Percentiles rank a stretch among this genome's conserved stretches.
phyloP scores from a whole-genome alignment of 2,888 invertebrate genomes.

The Torymus tubicola region DNA sequence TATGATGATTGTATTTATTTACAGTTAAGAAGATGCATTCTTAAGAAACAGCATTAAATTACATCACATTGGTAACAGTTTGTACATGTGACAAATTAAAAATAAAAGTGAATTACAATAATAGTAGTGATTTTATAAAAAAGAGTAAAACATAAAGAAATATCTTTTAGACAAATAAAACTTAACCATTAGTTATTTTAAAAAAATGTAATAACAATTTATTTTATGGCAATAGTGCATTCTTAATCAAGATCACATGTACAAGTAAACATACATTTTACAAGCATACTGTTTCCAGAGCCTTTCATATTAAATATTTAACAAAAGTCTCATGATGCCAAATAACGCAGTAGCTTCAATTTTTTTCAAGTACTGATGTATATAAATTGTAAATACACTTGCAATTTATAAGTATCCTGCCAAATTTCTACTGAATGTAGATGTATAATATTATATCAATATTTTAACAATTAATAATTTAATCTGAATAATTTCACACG shows the following conservation, averaged over 20 bases:
- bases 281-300: background rate
- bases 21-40: constrained; percentile 23
- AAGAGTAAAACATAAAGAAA: background rate
- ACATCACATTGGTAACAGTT: constrained; percentile 37
- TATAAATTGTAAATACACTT: constrained; percentile 32
- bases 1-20: constrained; percentile 36
- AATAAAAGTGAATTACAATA: background rate
- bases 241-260: background rate
- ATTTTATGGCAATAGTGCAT: too few relatives aligned
- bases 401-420: background rate
- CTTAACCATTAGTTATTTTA: too few relatives aligned
- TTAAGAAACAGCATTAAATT: constrained; percentile 18
- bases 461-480: constrained; percentile 35
- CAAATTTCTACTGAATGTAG: constrained; percentile 35
- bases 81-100: constrained; percentile 23
- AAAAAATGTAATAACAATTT: too few relatives aligned
- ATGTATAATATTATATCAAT: constrained; percentile 6
- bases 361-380: constrained; percentile 33
- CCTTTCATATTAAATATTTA: constrained; percentile 3
- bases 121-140: background rate
- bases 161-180: too few relatives aligned
- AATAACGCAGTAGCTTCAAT: constrained; percentile 3
- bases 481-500: constrained; percentile 19
- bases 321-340: background rate
- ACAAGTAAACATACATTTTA: constrained; percentile 21